Evolutionary conservation across 2,888 invertebrate genomes (phyloP).

Genomic region (Caenorhabditis sp.): DNA sequence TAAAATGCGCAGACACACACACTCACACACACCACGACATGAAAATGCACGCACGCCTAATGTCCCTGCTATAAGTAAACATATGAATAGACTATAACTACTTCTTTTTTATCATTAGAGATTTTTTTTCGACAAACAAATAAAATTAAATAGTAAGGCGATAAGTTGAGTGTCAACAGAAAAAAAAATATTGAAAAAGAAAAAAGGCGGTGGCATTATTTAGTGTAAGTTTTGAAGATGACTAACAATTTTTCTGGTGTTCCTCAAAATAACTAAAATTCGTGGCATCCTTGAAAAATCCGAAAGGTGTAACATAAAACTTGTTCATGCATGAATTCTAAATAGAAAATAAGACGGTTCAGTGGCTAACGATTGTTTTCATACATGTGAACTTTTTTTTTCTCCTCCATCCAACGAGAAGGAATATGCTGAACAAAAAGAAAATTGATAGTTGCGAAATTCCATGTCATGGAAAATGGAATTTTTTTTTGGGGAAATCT

Average conservation of each 20-base stretch:
- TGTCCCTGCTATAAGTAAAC: background rate
- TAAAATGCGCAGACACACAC: constrained; percentile 1
- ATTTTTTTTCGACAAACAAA: background rate
- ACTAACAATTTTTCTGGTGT: background rate
- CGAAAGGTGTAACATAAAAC: background rate
- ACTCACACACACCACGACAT: background rate
- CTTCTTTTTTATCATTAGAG: background rate
- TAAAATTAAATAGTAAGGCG: background rate
- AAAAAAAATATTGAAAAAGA: too few species aligned
- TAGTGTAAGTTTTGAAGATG: background rate
- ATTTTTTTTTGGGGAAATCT: background rate
- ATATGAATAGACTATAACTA: too few species aligned
- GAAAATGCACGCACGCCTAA: background rate
- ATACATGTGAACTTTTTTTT: background rate
- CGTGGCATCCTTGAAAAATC: background rate
- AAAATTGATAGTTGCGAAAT: background rate
- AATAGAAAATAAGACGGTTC: background rate
- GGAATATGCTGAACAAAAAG: background rate
- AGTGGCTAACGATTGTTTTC: background rate
- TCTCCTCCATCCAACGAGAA: background rate
- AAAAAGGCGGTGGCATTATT: background rate
- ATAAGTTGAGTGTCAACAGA: background rate
- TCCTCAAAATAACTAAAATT: too few species aligned
- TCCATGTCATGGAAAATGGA: background rate
- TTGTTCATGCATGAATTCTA: background rate